Conservation (phyloP, 64 coral and sea anemone species). For the Montipora foliosa region DNA sequence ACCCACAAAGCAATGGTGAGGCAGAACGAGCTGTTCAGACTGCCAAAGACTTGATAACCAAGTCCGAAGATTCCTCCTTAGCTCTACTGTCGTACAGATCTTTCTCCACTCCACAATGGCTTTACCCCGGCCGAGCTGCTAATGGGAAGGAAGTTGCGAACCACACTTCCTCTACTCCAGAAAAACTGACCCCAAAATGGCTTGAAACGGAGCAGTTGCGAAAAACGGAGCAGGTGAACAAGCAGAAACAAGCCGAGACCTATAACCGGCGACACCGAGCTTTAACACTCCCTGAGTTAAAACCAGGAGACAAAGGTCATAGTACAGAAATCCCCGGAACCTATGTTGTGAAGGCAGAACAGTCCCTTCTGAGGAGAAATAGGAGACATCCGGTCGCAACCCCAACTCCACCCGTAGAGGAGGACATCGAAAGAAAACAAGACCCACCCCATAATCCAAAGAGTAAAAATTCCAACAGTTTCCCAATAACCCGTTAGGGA, state of each 20-base stretch:
- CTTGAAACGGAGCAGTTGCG: not conserved
- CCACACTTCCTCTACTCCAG: not conserved
- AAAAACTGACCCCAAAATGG: not conserved
- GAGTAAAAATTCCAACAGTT: too few species aligned
- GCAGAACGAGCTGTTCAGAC: conserved; percentile 54
- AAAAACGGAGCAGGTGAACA: conserved; percentile 8
- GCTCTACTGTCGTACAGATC: not conserved
- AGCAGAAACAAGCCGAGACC: not conserved
- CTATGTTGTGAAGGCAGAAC: too few species aligned
- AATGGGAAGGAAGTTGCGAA: not conserved
- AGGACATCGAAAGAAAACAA: too few species aligned
- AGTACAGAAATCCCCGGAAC: too few species aligned
- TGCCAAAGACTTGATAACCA: conserved; percentile 8
- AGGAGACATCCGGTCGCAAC: too few species aligned
- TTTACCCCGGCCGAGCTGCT: too few species aligned
- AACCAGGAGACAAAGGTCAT: not conserved
- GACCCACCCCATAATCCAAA: too few species aligned
- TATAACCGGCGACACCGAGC: conserved; percentile 14
- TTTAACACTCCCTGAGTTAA: not conserved
- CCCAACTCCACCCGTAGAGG: too few species aligned
- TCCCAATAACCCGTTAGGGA: too few species aligned
- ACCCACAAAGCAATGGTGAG: conserved; percentile 62
- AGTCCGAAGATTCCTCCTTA: conserved; percentile 25
- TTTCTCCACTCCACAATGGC: too few species aligned
- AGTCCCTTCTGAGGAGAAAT: too few species aligned